Conservation (phyloP, 2,888 invertebrate species). For the Zelleria hepariella region DNA sequence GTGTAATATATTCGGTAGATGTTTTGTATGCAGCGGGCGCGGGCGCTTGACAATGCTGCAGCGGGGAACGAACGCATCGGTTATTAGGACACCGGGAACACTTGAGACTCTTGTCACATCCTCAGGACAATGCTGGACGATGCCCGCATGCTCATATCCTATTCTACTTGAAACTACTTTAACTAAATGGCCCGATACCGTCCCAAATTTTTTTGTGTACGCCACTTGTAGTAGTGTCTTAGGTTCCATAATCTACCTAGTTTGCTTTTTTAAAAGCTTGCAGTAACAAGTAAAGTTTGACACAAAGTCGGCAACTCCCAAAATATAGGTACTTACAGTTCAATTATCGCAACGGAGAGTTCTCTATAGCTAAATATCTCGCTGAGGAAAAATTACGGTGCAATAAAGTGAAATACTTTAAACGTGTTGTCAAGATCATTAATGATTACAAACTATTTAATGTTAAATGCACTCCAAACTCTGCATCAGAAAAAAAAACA, state of each 20-base stretch:
- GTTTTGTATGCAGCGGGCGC: slow-evolving; percentile 14
- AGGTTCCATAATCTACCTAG: too few relatives aligned
- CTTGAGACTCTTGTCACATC: slow-evolving; percentile 11
- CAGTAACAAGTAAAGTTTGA: too few relatives aligned
- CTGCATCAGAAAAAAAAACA: too few relatives aligned
- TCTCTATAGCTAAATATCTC: too few relatives aligned
- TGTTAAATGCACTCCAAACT: too few relatives aligned
- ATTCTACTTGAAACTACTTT: slow-evolving; percentile 6
- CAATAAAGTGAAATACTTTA: slow-evolving; percentile 11
- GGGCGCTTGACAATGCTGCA: slow-evolving; percentile 8
- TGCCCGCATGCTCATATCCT: slow-evolving; percentile 15
- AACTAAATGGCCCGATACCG: slow-evolving; percentile 3
- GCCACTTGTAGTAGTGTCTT: too few relatives aligned
- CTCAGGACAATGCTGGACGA: slow-evolving; percentile 10
- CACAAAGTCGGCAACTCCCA: too few relatives aligned
- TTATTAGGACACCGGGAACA: slow-evolving; percentile 15
- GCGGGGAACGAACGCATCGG: slow-evolving; percentile 11
- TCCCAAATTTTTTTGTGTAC: slow-evolving; percentile 8
- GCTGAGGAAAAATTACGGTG: too few relatives aligned
- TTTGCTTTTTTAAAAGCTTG: too few relatives aligned
- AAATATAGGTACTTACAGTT: too few relatives aligned
- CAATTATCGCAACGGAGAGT: too few relatives aligned
- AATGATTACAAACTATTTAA: neutral
- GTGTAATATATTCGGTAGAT: neutral
- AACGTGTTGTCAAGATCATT: slow-evolving; percentile 3